Evolutionary conservation across 2,113 vertebrate species (phyloP), one percentile per base, ranked within the genome.

Genomic region (Solea solea): DNA sequence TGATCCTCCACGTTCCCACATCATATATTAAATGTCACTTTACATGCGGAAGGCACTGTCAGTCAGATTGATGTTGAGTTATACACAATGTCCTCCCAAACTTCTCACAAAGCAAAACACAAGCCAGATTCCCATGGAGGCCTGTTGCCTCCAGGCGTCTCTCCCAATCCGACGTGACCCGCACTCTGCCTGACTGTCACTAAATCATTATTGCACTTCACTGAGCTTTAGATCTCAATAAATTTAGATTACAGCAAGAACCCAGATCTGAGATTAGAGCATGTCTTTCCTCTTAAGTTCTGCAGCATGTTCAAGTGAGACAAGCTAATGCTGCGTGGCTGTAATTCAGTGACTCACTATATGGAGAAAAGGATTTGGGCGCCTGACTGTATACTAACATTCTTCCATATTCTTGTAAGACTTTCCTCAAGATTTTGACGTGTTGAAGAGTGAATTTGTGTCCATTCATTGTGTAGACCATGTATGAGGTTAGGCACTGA

Each of bases 221-320:
- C 12, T 15, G 21, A 52, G 62, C 34, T 34, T 6, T 34, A 2
- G 34, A 34, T 34, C 71, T 68, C 66, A 70, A 48, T 67, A 63
- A 6, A 78, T 91, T 89, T 89, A 90, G 78, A 88, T 90, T 86
- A 78, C 79, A 81, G 72, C 50, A 44, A 65, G 64, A 83, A 74
- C 78, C 85, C 68, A 60, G 39, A 80, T 88, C 44, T 70, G 74
- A 84, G 69, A 91, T 84, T 78, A 80, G 81, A 76, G 76, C 76
- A 80, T 76, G 65, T 65, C 64, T 80, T 56, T 61, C 34, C 39
- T 11, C n/a, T 61, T 9, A 28, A 6, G 44, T 39, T 72, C 77
- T 83, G 76, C 63, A 77, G 57, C 45, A 39, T 42, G 40, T 54
- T 59, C 13, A 25, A 40, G 44, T 27, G 45, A 62, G 42, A 67